These are phyloP conservation scores for Hydrotaea diabolus DNA, from an alignment of 2,888 invertebrate genomes.

Conservation along the genomic window DNA sequence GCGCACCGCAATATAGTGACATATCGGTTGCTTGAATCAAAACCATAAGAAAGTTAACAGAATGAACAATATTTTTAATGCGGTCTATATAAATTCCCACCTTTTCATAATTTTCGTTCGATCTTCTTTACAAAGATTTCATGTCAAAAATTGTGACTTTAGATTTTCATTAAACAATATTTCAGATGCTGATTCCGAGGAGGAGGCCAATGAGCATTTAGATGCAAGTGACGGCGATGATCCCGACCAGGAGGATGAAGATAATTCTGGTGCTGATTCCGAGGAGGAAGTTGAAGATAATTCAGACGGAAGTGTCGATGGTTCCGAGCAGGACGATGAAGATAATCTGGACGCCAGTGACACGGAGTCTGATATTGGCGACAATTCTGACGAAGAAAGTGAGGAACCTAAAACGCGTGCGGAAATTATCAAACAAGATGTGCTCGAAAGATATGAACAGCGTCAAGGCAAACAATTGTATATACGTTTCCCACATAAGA, in stretches of 20 bases:
- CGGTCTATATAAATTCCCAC: too few species aligned
- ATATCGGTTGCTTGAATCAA: too few species aligned
- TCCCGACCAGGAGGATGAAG: too few species aligned
- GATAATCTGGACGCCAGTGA: slow-evolving; percentile 54
- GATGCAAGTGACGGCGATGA: not conserved
- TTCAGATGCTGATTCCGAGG: not conserved
- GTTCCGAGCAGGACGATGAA: not conserved
- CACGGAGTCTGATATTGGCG: slow-evolving; percentile 74
- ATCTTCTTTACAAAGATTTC: too few species aligned
- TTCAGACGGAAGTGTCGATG: too few species aligned
- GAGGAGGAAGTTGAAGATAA: not conserved
- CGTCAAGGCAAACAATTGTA: slow-evolving; percentile 75
- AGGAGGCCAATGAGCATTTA: not conserved
- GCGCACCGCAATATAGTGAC: too few species aligned
- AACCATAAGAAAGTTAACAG: too few species aligned
- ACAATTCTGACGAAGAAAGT: slow-evolving; percentile 44
- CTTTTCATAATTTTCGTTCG: too few species aligned
- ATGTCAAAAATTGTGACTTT: too few species aligned
- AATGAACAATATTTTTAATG: too few species aligned
- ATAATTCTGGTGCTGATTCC: not conserved
- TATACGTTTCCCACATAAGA: slow-evolving; percentile 75
- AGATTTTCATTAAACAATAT: too few species aligned
- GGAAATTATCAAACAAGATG: slow-evolving; percentile 68
- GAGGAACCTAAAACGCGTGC: slow-evolving; percentile 57
- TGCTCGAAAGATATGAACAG: slow-evolving; percentile 72